Evolutionary conservation across 2,797 vertebrate genomes (phyloP), one percentile per base, ranked within the genome.

Genomic region (Threskiornis aethiopicus): DNA sequence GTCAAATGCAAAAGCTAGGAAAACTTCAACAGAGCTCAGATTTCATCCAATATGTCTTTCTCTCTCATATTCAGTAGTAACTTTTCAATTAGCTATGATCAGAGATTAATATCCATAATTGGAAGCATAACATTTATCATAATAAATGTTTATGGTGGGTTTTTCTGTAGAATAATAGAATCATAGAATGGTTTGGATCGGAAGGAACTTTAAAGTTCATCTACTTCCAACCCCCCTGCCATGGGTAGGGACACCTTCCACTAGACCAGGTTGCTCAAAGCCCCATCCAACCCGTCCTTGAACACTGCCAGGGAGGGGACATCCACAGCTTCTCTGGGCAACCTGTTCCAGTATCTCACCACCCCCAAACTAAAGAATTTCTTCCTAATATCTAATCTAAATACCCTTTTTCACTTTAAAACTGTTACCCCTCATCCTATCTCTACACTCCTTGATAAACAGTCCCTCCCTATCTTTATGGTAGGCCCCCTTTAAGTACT

Each of bases 371-470:
- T 5, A 52, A 54, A 64, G 6, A 42, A 19, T 37, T 51, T 28
- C 16, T 49, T 16, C 20, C 22, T 51, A 19, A 26, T 18, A 24
- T 28, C 12, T 47, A 29, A 35, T 1, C 1, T 35, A 85, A 82
- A 54, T 11, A 47, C 13, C 3, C 9, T 72, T 8, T 67, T 86
- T 37, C 24, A 58, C 9, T 57, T 82, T 58, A 57, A 82, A 52
- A 3, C 19, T 9, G 9, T 16, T 70, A 22, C 2, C 3, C 2
- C 5, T 54, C 17, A 1, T 41, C 4, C 8, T 44, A 10, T 55
- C 10, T 33, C 25, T 64, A 13, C 13, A 24, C 5, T 15, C 0
- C 1, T 21, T 7, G 41, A 22, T 49, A 58, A 76, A 51, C 5
- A 4, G 8, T 18, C 4, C 10, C 2, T 17, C 24, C 41, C 13